Conservation (phyloP, 1,140 invertebrate genomes). For the Ctenoplectra terminalis region DNA sequence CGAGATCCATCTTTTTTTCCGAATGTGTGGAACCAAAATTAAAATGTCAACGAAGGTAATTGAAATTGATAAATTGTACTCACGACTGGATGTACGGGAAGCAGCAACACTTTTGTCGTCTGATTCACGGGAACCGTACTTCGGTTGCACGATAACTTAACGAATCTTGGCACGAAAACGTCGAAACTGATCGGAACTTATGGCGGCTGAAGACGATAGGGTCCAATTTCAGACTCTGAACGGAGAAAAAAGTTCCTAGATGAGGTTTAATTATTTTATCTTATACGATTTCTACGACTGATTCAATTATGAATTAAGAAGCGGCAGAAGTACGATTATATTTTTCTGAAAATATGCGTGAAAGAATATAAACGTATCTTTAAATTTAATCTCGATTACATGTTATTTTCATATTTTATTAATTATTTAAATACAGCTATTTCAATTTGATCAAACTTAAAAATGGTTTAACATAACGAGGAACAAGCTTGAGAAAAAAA, state of each 20-base stretch:
- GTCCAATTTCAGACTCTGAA: background rate
- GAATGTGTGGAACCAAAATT: background rate
- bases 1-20: background rate
- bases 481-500: background rate
- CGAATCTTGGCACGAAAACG: constrained; percentile 19
- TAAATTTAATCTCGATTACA: background rate
- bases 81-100: constrained; percentile 19
- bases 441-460: background rate
- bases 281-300: background rate
- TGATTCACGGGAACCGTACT: constrained; percentile 5
- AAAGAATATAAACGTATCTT: background rate
- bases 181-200: constrained; percentile 16
- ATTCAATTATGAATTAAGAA: background rate
- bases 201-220: constrained; percentile 18
- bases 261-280: background rate
- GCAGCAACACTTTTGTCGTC: background rate
- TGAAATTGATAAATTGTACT: constrained; percentile 10
- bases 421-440: background rate
- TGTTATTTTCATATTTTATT: background rate
- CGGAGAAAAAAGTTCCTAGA: constrained; percentile 21
- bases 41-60: background rate
- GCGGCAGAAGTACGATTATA: background rate
- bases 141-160: background rate
- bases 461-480: background rate
- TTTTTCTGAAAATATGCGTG: background rate